phyloP scores from a whole-genome alignment of 2,888 invertebrate species.

The Papilio gigon region DNA sequence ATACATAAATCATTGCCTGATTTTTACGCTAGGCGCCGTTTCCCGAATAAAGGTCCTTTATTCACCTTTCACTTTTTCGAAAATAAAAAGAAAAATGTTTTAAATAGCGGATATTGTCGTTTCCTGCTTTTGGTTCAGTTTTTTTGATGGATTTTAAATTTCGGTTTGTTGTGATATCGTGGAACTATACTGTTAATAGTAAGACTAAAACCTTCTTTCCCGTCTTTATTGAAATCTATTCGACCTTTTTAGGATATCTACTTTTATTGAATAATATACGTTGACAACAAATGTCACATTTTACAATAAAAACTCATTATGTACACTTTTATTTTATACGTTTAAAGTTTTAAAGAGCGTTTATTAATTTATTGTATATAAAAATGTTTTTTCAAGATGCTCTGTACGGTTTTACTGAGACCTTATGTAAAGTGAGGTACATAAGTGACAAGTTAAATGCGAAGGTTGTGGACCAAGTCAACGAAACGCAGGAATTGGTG shows the following conservation, averaged over 20 bases:
- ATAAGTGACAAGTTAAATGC: conserved; percentile 61
- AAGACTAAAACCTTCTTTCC: not conserved
- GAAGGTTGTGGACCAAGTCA: conserved; percentile 66
- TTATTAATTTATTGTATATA: conserved; percentile 8
- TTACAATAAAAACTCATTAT: conserved; percentile 10
- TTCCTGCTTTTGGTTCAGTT: too few relatives aligned
- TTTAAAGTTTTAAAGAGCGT: conserved; percentile 14
- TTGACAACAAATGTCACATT: conserved; percentile 32
- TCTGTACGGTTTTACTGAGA: conserved; percentile 53
- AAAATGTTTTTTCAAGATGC: conserved; percentile 57
- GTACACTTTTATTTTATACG: conserved; percentile 28
- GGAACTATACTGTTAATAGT: not conserved
- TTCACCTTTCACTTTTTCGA: not conserved
- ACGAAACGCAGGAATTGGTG: conserved; percentile 66
- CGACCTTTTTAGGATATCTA: not conserved
- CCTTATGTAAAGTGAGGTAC: conserved; percentile 48
- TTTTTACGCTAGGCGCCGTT: not conserved
- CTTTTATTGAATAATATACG: not conserved
- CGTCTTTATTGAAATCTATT: not conserved
- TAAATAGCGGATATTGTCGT: not conserved
- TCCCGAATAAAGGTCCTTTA: not conserved
- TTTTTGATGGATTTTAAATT: not conserved
- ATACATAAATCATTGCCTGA: conserved; percentile 7
- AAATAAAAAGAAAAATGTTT: not conserved
- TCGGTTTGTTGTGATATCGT: not conserved